phyloP scores from a whole-genome alignment of 1,140 invertebrate species.

The Calliphora vicina region DNA sequence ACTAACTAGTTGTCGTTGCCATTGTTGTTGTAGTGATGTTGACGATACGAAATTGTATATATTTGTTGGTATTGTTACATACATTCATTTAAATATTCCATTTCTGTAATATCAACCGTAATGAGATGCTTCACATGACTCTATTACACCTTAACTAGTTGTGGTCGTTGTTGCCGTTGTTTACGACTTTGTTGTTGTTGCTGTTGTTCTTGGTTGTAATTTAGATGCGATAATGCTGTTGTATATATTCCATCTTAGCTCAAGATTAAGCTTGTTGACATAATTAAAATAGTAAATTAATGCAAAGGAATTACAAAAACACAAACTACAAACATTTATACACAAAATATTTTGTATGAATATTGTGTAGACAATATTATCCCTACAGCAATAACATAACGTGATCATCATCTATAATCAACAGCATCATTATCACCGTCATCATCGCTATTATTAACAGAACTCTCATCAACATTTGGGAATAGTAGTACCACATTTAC shows the following conservation, averaged over 20 bases:
- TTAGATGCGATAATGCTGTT: neutral
- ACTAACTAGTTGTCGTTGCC: neutral
- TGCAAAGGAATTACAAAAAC: neutral
- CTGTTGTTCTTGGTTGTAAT: neutral
- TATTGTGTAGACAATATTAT: neutral
- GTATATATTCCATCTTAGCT: neutral
- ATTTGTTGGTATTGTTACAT: neutral
- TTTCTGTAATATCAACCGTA: neutral
- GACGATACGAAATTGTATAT: too few species aligned
- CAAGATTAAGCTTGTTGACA: neutral
- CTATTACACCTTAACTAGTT: neutral
- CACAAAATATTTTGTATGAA: neutral
- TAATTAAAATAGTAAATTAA: conserved; percentile 17
- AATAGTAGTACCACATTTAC: too few species aligned
- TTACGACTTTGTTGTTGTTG: neutral
- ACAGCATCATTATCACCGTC: neutral
- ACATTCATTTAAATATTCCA: neutral
- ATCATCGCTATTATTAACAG: neutral
- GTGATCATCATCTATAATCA: neutral
- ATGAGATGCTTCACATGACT: neutral
- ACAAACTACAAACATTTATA: neutral
- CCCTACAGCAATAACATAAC: neutral
- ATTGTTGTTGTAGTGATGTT: neutral
- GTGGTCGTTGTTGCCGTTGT: neutral
- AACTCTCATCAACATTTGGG: neutral